Base-by-base conservation (phyloP, 2,113 vertebrate species). In the Daboia siamensis region DNA sequence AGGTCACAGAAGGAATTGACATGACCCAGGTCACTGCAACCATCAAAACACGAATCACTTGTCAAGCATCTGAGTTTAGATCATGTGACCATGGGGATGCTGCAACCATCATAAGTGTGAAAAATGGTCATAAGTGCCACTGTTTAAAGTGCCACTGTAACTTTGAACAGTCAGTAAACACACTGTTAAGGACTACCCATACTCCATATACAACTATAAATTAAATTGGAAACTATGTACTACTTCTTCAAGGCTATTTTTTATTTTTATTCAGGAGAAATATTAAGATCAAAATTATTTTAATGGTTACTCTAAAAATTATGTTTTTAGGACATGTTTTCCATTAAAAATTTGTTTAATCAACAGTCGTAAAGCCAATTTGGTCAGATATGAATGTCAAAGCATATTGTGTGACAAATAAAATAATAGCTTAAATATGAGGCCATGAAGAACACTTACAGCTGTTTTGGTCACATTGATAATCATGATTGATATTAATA, bases 131-230 rank as follows among this genome's bases (percentile, higher is more conserved):
- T 51, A 51, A 51, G 48, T 51, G n/a, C n/a, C 8, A 51, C 9
- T 51, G 9, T 51, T 51, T 51, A 51, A 39, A 39, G 8, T 51
- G 48, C 1, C 48, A 51, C 8, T 51, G 48, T 51, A 51, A 51
- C 48, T 59, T 8, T 59, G 21, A 61, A 10, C 8, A 61, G 57
- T 10, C 57, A 26, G 23, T 61, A 61, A 59, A 61, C 10, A 8
- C 24, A 26, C 23, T 61, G 21, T 61, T 61, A 2, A 69, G 64
- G 64, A 69, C 29, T 33, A 33, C 12, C 64, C 96, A 54, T 11
- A 90, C 94, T 85, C 2, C 57, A 94, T 97, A 96, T 87, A 90
- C 90, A 96, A 97, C 96, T 97, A 95, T 94, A 96, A 96, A 96
- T 46, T 86, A 57, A 94, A 95, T 95, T 94, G 95, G 56, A 94